A percentile compares a stretch with the other conserved stretches of the same genome.
These are phyloP conservation scores for Corvus moneduloides DNA, from an alignment of 2,113 vertebrate species.

Conservation along the genomic window DNA sequence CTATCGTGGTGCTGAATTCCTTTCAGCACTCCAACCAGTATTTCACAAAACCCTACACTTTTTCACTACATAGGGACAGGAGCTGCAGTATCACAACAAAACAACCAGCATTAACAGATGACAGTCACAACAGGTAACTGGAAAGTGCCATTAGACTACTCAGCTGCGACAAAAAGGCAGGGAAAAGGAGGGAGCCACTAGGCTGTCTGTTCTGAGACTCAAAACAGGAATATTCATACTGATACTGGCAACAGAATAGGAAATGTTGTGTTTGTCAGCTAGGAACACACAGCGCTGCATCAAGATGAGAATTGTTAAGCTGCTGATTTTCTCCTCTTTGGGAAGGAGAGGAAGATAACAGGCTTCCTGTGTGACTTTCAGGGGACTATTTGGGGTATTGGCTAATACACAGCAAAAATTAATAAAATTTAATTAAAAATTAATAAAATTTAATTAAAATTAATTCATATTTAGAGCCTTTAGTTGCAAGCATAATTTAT, in stretches of 20 bases:
- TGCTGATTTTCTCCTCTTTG: neutral
- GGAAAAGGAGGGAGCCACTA: neutral
- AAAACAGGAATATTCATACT: neutral
- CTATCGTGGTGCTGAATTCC: neutral
- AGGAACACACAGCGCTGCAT: neutral
- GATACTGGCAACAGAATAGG: neutral
- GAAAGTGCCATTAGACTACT: neutral
- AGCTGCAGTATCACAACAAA: neutral
- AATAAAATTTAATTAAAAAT: too few species aligned
- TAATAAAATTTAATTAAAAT: neutral
- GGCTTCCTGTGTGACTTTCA: neutral
- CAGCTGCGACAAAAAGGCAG: neutral
- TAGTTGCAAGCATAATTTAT: neutral
- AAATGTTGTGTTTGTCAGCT: neutral
- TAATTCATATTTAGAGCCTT: neutral
- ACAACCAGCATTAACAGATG: neutral
- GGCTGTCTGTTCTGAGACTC: neutral
- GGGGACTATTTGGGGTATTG: neutral
- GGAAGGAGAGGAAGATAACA: neutral
- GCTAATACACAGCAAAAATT: neutral
- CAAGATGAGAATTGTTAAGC: fast-evolving
- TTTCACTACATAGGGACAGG: neutral
- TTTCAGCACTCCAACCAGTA: neutral
- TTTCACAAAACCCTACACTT: neutral
- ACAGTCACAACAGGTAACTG: neutral